Evolutionary conservation across 2,888 invertebrate species (phyloP).

Genomic region (Patella ulyssiponensis): DNA sequence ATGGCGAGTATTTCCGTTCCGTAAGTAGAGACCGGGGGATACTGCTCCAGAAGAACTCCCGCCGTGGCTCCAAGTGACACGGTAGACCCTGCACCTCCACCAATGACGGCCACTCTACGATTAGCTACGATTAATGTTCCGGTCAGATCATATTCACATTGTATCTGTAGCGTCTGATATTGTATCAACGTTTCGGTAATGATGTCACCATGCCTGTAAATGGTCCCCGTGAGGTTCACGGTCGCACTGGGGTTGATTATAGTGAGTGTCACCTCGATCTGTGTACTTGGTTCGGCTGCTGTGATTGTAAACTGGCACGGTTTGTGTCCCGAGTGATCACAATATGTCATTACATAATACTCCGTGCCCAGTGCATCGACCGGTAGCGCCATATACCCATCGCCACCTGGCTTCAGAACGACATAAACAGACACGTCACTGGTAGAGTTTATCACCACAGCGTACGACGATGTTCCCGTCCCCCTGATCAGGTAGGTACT

Average conservation of each 20-base stretch:
- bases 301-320: conserved; percentile 23
- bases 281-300: background rate
- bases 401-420: conserved; percentile 10
- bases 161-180: conserved; percentile 36
- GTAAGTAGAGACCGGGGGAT: conserved; percentile 13
- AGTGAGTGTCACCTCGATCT: background rate
- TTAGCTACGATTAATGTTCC: conserved; percentile 37
- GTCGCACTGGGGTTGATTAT: background rate
- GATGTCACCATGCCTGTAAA: conserved; percentile 10
- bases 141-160: conserved; percentile 38
- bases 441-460: background rate
- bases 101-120: conserved; percentile 34
- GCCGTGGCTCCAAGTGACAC: background rate
- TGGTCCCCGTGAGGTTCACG: background rate
- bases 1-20: conserved; percentile 15
- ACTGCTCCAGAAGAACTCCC: conserved; percentile 6
- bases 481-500: background rate
- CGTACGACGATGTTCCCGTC: background rate
- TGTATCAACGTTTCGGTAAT: conserved; percentile 29
- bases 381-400: conserved; percentile 40
- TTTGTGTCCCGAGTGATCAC: conserved; percentile 28
- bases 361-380: conserved; percentile 34
- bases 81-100: conserved; percentile 24
- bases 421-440: conserved; percentile 1
- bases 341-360: conserved; percentile 40